Conservation (phyloP, 2,797 vertebrate species). For the Sebastes nivosus region DNA sequence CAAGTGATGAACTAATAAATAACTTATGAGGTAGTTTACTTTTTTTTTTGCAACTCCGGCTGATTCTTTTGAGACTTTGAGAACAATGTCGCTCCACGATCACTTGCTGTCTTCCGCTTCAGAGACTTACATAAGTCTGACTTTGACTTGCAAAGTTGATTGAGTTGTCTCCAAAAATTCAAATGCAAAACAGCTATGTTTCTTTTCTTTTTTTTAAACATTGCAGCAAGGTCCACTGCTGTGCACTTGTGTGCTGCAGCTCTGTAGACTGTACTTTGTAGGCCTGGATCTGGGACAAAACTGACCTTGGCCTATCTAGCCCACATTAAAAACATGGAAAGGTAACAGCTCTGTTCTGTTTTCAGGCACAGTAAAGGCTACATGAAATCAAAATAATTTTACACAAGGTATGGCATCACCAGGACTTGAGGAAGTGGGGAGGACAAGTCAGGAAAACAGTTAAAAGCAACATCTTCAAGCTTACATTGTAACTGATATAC, state of each 20-base stretch:
- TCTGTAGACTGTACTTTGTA: background rate
- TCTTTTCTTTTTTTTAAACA: background rate
- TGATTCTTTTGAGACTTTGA: background rate
- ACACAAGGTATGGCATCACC: background rate
- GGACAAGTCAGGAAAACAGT: background rate
- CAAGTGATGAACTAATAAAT: background rate
- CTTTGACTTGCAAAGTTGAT: slow-evolving; percentile 21
- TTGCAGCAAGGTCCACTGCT: slow-evolving; percentile 20
- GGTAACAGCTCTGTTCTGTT: background rate
- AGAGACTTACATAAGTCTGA: background rate
- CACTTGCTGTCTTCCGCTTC: background rate
- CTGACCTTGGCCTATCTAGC: slow-evolving; percentile 53
- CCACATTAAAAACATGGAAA: slow-evolving; percentile 4
- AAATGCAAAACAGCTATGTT: slow-evolving; percentile 2
- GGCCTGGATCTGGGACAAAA: slow-evolving; percentile 22
- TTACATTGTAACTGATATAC: background rate
- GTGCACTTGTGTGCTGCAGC: background rate
- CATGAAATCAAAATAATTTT: background rate
- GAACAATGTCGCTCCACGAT: background rate
- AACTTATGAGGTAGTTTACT: background rate
- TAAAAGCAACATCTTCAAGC: background rate
- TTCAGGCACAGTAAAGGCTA: background rate
- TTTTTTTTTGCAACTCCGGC: background rate
- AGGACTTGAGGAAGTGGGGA: background rate
- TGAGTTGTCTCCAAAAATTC: background rate